Percentiles rank a stretch among this genome's conserved stretches.
Evolutionary conservation across 2,888 invertebrate genomes (phyloP).

Genomic region (Dendrolimus pini): DNA sequence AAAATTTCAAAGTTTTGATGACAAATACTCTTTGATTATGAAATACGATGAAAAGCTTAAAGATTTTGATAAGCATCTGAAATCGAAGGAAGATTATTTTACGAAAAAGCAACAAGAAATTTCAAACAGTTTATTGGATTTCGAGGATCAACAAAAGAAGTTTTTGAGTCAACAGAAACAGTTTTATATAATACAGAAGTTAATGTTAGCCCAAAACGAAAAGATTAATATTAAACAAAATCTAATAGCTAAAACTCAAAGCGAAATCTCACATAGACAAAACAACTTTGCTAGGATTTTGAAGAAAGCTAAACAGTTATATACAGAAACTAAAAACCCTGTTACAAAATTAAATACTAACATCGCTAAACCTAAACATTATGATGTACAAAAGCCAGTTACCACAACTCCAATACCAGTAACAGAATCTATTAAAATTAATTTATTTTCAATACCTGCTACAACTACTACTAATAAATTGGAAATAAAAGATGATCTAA

Average conservation of each 20-base stretch:
- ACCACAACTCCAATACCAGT: constrained; percentile 21
- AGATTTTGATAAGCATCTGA: constrained; percentile 32
- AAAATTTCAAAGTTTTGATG: constrained; percentile 50
- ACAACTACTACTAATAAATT: constrained; percentile 26
- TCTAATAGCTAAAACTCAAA: constrained; percentile 54
- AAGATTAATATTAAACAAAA: constrained; percentile 56
- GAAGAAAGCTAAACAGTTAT: constrained; percentile 52
- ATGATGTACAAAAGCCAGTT: constrained; percentile 5
- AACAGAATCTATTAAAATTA: constrained; percentile 53
- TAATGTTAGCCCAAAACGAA: constrained; percentile 58
- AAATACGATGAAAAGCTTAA: constrained; percentile 41
- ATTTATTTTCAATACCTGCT: constrained; percentile 47
- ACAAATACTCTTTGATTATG: constrained; percentile 39
- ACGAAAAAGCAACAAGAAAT: constrained; percentile 42
- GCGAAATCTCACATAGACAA: constrained; percentile 57
- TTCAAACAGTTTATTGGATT: constrained; percentile 42
- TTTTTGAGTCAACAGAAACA: constrained; percentile 56
- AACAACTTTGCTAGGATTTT: constrained; percentile 55
- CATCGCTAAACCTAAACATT: background rate
- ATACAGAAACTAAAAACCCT: constrained; percentile 26
- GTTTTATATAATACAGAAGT: constrained; percentile 56
- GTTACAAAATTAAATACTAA: constrained; percentile 10
- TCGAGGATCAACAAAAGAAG: constrained; percentile 57
- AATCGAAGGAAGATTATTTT: constrained; percentile 32
- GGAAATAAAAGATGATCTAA: constrained; percentile 46